Base-by-base conservation (phyloP, 35 echinoderm and acorn worm genomes). In the Diadema setosum region DNA sequence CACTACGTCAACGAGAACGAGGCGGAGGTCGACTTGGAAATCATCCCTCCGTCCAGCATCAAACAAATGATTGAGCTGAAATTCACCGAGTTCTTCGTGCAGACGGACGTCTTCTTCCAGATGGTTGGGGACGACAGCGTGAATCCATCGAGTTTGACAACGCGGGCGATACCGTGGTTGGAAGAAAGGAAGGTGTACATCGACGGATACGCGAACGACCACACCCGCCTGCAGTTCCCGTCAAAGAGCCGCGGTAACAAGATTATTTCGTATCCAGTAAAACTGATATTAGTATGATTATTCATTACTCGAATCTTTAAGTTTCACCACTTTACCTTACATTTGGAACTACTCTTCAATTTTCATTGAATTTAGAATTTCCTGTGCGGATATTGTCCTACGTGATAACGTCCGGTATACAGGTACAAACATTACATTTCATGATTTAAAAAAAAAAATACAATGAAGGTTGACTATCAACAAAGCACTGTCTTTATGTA, bases 1-100 rank as follows among this genome's bases (percentile, higher is more conserved):
- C 45, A 87, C 65, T 87, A 49, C 24, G n/a, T 21, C 26, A 65
- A 87, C 65, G 85, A 87, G 50, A 15, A 70, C n/a, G 65, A 74
- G 35, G 17, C 24, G 1, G 85, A 87, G 35, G 42, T 87, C 39
- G 49, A 23, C 8, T 65, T 87, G 15, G 69, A 42, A 21, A 75
- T 75, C 63, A 87, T 87, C 43, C 5, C 2, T 23, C 39, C 65
- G n/a, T 17, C 15, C 4, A 65, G 75, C 24, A 27, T 76, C 23
- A 87, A 76, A 57, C 40, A 73, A 14, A 70, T 50, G 21, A 69
- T 73, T 16, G 65, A 87, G 17, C 85, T 87, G 25, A 69, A 48
- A 29, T 87, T 48, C 85, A 87, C 70, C 50, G 26, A 41, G 0
- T 87, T 87, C 85, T 40, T 46, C 1, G 65, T 87, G 5, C 26